Base-by-base conservation (phyloP, 1,140 invertebrate species). In the Chymomyza costata region DNA sequence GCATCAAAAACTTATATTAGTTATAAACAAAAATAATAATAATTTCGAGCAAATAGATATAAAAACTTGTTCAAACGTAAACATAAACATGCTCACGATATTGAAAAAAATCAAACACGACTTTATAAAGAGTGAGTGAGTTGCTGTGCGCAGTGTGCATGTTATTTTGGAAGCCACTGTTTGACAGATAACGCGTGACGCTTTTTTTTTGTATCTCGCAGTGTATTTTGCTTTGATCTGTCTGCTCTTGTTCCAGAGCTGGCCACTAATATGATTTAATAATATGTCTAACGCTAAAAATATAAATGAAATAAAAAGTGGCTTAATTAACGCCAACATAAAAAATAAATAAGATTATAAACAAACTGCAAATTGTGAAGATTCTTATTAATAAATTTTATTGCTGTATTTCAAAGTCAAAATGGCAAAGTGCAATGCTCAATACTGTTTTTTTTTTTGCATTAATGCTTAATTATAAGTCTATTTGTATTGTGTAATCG, bases 61-160 rank as follows among this genome's bases (percentile, higher is more conserved):
- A 16, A 56, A 50, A 58, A n/a, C 14, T 11, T 14, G 17, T 31
- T 21, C 13, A 44, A 21, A 48, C 18, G 14, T 0, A 34, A 46
- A 1, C 1, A 15, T 13, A 32, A 41, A 49, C 34, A 53, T 82
- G 53, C 39, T 67, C 6, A 68, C 59, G 38, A 62, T 76, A 34
- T 45, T 82, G 17, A 58, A 66, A 61, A 54, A 57, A 82, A 55
- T 82, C 3, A 82, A 76, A 65, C 25, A 82, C 51, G 76, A 82
- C 50, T 56, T 82, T 16, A 40, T 76, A 17, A 47, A 61, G 31
- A 71, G 76, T 82, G 70, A 82, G 76, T 82, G 16, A 1, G 5
- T 2, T 7, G 6, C 6, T 37, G 30, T 17, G 11, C 1, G 2
- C 17, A 7, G 45, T 39, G 71, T 50, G 54, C 49, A 30, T 44